Base-by-base conservation (phyloP, 2,888 invertebrate species). In the Cyclophora punctaria region DNA sequence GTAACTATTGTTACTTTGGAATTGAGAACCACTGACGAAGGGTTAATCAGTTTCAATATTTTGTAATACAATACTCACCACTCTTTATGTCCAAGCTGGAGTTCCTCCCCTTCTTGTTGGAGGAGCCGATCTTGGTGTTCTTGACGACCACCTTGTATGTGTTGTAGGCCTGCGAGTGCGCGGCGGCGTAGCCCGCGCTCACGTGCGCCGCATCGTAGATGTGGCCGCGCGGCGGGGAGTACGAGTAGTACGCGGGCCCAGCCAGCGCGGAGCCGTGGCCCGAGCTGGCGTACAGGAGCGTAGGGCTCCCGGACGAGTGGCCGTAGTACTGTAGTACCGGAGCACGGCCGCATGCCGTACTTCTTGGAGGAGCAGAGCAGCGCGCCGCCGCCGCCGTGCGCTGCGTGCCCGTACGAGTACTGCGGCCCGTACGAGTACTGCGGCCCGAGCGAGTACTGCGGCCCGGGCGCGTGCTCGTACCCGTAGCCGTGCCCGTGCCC, bases 81-180 rank as follows among this genome's bases (percentile, higher is more conserved):
- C 42, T 7, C 7, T 42, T 41, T 50, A 78, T 81, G 48, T 71
- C 68, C 0, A 71, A 67, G 20, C 20, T 20, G 20, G 20, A 20
- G 20, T 20, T 20, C 47, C 62, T 70, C 40, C 62, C 68, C 55
- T 67, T 76, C 42, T 66, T 72, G 20, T 20, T 20, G 20, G 20
- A 20, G 45, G 66, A 63, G 0, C 69, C 67, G 2, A 66, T 60
- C 48, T 69, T 73, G 2, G 73, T 77, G 54, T 78, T 83, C 59
- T 75, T 78, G 3, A 83, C 73, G 2, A 87, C 80, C 0, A 87
- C 67, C 52, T 84, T 82, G 41, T 78, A 75, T 44, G 73, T 78
- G 50, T 77, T 73, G 48, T 79, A 81, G 0, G 74, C 62, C 50
- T 83, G 82, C 2, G 64, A 73, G 0, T 79, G 74, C 0, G 82